Conservation (phyloP, 30 jellyfish, hydroid and myxozoan genomes). For the Cassiopea xamachana region DNA sequence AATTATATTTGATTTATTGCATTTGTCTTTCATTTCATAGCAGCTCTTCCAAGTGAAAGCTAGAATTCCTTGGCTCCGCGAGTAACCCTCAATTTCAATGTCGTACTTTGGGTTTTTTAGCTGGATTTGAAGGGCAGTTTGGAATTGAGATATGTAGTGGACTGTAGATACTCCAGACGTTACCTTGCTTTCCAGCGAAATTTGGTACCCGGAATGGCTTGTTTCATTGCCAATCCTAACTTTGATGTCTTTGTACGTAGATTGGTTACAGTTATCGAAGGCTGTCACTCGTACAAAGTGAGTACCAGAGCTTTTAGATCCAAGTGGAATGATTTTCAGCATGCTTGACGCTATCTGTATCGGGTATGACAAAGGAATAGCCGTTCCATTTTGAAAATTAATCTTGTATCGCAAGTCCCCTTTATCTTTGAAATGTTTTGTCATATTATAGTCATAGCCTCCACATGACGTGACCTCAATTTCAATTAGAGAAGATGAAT, state of each 20-base stretch:
- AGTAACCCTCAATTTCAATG: slow-evolving; percentile 31
- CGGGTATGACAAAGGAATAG: slow-evolving; percentile 21
- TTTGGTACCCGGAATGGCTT: slow-evolving; percentile 28
- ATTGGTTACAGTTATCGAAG: slow-evolving; percentile 53
- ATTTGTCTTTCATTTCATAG: neutral
- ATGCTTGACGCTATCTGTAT: slow-evolving; percentile 14
- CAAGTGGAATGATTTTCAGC: slow-evolving; percentile 47
- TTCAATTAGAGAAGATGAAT: slow-evolving; percentile 27
- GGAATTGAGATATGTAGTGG: slow-evolving; percentile 36
- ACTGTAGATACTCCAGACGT: slow-evolving; percentile 17
- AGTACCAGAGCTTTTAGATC: slow-evolving; percentile 3
- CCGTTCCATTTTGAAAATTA: slow-evolving; percentile 13
- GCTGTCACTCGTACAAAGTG: slow-evolving; percentile 45
- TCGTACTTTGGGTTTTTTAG: slow-evolving; percentile 7
- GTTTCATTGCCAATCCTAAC: slow-evolving; percentile 19
- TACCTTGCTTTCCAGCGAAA: slow-evolving; percentile 20
- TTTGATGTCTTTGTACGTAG: slow-evolving; percentile 22
- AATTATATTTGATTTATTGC: slow-evolving; percentile 45
- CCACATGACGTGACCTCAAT: slow-evolving; percentile 67
- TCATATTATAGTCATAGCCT: slow-evolving; percentile 46
- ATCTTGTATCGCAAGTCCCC: slow-evolving; percentile 24
- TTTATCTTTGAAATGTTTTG: slow-evolving; percentile 12
- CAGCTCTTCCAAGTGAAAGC: slow-evolving; percentile 40
- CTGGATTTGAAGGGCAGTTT: slow-evolving; percentile 19
- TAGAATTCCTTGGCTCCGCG: slow-evolving; percentile 15